Evolutionary conservation across 2,113 vertebrate species (phyloP).

Genomic region (Emydura subglobosa): DNA sequence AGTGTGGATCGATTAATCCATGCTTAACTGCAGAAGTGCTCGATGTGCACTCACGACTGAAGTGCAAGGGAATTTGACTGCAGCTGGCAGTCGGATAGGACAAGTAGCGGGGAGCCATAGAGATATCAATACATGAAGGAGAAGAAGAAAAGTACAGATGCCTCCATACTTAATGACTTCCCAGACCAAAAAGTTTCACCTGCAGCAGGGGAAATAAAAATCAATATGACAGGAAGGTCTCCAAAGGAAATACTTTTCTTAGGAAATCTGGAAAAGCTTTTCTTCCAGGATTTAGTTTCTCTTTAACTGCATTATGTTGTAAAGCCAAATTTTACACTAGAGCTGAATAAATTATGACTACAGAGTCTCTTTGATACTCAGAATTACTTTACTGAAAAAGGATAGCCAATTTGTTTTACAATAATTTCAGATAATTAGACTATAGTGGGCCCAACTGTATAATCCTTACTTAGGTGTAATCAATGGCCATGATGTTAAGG

Average conservation of each 20-base stretch:
- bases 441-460: conserved; percentile 6
- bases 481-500: conserved; percentile 54
- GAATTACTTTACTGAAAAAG: not conserved
- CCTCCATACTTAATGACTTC: not conserved
- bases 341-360: not conserved
- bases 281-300: not conserved
- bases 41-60: accelerated
- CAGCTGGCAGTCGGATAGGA: not conserved
- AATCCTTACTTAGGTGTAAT: conserved; percentile 44
- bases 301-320: not conserved
- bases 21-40: not conserved
- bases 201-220: not conserved
- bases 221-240: not conserved
- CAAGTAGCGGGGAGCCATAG: not conserved
- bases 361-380: not conserved
- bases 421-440: conserved; percentile 1
- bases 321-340: not conserved
- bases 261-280: not conserved
- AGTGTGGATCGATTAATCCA: accelerated
- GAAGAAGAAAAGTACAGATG: not conserved
- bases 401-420: not conserved
- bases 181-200: not conserved
- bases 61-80: not conserved
- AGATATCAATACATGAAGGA: not conserved
- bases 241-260: not conserved